Evolutionary conservation across 2,113 vertebrate species (phyloP), one percentile per base, ranked within the genome.

Genomic region (Lucifuga dentata): DNA sequence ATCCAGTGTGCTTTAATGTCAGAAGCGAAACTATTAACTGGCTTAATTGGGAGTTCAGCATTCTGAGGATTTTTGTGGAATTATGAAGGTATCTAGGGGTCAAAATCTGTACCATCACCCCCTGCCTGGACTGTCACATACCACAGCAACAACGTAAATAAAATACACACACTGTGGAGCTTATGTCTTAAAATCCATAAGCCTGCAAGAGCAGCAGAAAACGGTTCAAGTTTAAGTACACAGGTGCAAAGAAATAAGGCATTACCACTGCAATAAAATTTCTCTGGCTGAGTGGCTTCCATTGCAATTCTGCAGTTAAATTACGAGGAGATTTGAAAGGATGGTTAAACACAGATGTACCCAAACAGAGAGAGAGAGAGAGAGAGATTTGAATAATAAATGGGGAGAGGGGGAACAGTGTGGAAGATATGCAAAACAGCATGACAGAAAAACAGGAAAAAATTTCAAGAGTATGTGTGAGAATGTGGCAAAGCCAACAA

Each of bases 211-310:
- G 58, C 20, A 49, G 38, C 66, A 52, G 39, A 60, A 46, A 59
- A 55, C 68, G 19, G 40, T 45, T 35, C 9, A 38, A 69, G 35
- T 56, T 41, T 13, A 45, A 44, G 56, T 33, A 49, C 32, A 59
- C 33, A 17, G 57, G 63, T n/a, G 16, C 56, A 51, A 59, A 58
- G 44, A 74, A 70, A 79, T 44, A 77, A 70, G 29, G 36, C 55
- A 49, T 67, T 46, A 58, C 20, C 5, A 59, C 32, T 21, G 33
- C 52, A 35, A 73, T 16, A 51, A 62, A 16, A 59, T 68, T n/a
- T 56, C 17, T 56, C 16, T 58, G 46, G 44, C 2, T 55, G 21
- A 29, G 38, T 49, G 50, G 9, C 64, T 51, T 39, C 35, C 41
- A 39, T 59, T 45, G 72, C 66, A 40, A 73, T 29, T 50, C 39